Base-by-base conservation (phyloP, 2,113 vertebrate species). In the Trogon surrucura region DNA sequence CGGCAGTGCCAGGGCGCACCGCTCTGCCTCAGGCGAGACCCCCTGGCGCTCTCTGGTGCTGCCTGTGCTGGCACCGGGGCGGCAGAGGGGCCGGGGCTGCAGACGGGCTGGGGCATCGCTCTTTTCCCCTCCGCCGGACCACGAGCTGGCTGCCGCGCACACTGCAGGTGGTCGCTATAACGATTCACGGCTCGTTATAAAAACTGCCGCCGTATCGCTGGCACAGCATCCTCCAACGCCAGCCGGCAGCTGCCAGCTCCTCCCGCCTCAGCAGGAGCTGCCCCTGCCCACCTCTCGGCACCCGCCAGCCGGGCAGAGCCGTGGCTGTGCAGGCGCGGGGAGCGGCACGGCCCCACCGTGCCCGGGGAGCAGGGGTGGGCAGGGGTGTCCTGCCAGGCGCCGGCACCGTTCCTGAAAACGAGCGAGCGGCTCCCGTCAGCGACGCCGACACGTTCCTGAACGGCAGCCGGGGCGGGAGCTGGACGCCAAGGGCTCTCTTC, bases 401-500 rank as follows among this genome's bases (percentile, higher is more conserved):
- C 12, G 11, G 80, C n/a, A 4, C 17, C 3, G 3, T 21, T 85
- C 89, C 93, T 78, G 80, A 74, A 27, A 45, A 86, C 80, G 80
- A 67, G 34, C 6, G 0, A 19, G 29, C 3, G 2, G 58, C 81
- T 80, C 17, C n/a, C 20, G 1, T 78, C 79, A 50, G 85, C 3
- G 2, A 4, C 4, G 53, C 41, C 0, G 9, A 14, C 2, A 4
- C 1, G 1, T 9, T 92, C 85, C 92, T 85, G 70, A 91, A 27
- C 13, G 13, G 44, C 83, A 47, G 85, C 80, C 9, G 83, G 87
- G 89, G 94, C 60, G 4, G 86, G 67, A 91, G 85, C 91, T 16
- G 65, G 47, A 47, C 7, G 80, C 96, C 94, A 85, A 92, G 51
- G 89, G 87, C 94, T 95, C 83, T 29, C 91, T 91, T 54, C 88